These are phyloP conservation scores for Plectrocnemia conspersa DNA, from an alignment of 1,140 invertebrate genomes.

Conservation along the genomic window DNA sequence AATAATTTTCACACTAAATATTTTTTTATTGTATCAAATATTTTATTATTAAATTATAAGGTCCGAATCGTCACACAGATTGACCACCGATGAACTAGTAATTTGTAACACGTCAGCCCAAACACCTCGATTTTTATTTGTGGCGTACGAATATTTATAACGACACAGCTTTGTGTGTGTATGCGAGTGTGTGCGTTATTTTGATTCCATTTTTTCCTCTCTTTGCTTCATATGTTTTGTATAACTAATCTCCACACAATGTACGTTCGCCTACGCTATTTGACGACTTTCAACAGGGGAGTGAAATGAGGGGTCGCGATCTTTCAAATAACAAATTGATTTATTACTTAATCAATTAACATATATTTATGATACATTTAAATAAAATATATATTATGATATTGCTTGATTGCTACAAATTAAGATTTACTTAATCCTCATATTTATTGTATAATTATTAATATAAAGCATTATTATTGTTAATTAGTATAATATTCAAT, in stretches of 20 bases:
- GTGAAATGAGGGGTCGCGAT: background rate
- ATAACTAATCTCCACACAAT: constrained; percentile 31
- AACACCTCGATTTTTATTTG: constrained; percentile 30
- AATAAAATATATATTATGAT: too few species aligned
- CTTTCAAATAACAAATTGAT: background rate
- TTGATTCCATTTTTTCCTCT: constrained; percentile 24
- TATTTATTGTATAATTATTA: too few species aligned
- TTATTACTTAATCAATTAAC: background rate
- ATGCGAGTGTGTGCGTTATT: constrained; percentile 14
- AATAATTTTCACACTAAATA: too few species aligned
- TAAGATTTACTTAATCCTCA: too few species aligned
- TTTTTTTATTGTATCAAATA: too few species aligned
- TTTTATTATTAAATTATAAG: too few species aligned
- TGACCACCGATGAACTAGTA: too few species aligned
- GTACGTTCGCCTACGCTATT: constrained; percentile 16
- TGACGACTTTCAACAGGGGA: constrained; percentile 7
- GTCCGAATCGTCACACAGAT: too few species aligned
- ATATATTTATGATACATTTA: too few species aligned
- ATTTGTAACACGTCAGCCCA: constrained; percentile 23
- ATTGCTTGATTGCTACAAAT: too few species aligned
- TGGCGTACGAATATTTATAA: constrained; percentile 25
- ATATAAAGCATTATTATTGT: too few species aligned
- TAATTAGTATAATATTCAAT: too few species aligned
- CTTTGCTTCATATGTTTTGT: constrained; percentile 25
- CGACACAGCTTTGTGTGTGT: constrained; percentile 6